A percentile compares a stretch with the other conserved stretches of the same genome.
phyloP scores from a whole-genome alignment of 2,113 vertebrate genomes.

The Dipodomys stephensi region DNA sequence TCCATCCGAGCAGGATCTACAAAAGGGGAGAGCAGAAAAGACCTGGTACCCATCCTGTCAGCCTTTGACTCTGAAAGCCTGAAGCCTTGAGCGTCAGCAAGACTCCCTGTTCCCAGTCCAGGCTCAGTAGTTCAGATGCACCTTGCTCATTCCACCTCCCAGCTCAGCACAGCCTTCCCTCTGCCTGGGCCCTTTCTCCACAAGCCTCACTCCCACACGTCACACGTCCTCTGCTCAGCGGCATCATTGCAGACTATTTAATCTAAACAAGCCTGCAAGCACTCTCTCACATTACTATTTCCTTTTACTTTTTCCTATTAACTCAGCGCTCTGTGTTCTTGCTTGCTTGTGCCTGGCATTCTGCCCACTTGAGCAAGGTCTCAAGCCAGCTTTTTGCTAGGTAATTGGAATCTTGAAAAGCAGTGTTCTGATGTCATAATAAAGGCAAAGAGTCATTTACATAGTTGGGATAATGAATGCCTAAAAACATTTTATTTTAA shows the following conservation, averaged over 20 bases:
- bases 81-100: neutral
- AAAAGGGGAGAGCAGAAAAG: neutral
- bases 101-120: neutral
- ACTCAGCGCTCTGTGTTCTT: too few relatives aligned
- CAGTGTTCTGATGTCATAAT: too few relatives aligned
- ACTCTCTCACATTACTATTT: neutral
- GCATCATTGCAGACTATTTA: neutral
- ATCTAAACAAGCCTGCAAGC: neutral
- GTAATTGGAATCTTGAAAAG: too few relatives aligned
- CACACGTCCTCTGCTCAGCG: neutral
- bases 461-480: too few relatives aligned
- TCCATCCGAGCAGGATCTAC: neutral
- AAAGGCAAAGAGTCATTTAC: too few relatives aligned
- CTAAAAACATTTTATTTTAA: too few relatives aligned
- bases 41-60: neutral
- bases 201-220: neutral
- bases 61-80: neutral
- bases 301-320: too few relatives aligned
- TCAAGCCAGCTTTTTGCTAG: too few relatives aligned
- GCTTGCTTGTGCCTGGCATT: too few relatives aligned
- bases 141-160: neutral
- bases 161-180: neutral
- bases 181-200: neutral
- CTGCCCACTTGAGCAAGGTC: too few relatives aligned
- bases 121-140: neutral